A percentile compares a stretch with the other conserved stretches of the same genome.
Evolutionary conservation across 2,888 invertebrate genomes (phyloP).

Genomic region (Epistrophe grossulariae): DNA sequence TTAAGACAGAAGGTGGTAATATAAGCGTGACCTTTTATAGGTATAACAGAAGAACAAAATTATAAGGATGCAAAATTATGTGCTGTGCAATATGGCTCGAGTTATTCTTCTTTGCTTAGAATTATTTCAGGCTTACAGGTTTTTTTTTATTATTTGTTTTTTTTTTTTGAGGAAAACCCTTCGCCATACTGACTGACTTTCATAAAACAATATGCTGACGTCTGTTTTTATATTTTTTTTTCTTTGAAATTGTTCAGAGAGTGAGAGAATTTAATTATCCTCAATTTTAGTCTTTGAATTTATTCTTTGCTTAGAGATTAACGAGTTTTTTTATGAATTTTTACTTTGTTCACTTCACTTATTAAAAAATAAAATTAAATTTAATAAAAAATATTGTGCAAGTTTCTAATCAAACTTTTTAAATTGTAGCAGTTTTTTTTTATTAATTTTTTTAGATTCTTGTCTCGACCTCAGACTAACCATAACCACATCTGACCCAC

Average conservation of each 20-base stretch:
- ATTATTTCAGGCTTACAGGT: background rate
- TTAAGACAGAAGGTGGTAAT: slow-evolving; percentile 11
- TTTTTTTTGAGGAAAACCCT: background rate
- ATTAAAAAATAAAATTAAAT: background rate
- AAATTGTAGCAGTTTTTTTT: background rate
- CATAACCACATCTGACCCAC: background rate
- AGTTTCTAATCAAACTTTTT: background rate
- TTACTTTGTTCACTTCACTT: background rate
- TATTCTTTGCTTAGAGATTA: background rate
- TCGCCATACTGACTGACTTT: slow-evolving; percentile 15
- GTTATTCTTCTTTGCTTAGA: background rate
- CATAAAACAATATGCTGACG: background rate
- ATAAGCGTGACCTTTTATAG: background rate
- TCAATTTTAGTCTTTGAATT: background rate
- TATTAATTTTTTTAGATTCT: background rate
- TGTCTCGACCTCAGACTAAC: background rate
- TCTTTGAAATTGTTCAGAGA: background rate
- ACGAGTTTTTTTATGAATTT: background rate
- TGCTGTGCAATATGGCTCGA: background rate
- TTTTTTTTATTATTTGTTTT: background rate
- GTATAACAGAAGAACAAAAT: background rate
- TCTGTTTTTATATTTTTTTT: background rate
- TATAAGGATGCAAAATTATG: slow-evolving; percentile 1
- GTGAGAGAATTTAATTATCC: slow-evolving; percentile 18
- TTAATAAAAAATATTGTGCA: no score